Evolutionary conservation across 2,888 invertebrate genomes (phyloP).

Genomic region (Arge pagana): DNA sequence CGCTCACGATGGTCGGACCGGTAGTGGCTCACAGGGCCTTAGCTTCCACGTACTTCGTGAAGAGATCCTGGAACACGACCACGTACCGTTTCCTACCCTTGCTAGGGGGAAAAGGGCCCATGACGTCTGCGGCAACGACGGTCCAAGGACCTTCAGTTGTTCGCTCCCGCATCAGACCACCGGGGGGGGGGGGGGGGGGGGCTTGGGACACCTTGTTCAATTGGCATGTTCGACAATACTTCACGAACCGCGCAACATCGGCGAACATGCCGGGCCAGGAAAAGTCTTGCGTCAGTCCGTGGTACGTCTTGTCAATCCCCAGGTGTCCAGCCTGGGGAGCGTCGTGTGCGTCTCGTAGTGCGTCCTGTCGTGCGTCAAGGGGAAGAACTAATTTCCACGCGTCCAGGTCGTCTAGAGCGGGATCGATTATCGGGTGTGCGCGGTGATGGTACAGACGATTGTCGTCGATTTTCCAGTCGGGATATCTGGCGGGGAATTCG

Average conservation of each 20-base stretch:
- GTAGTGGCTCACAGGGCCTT: constrained; percentile 26
- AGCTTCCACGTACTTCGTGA: constrained; percentile 31
- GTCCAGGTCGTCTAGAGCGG: neutral
- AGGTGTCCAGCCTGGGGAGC: constrained; percentile 23
- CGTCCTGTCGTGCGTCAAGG: neutral
- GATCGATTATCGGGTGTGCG: neutral
- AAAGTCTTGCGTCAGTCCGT: constrained; percentile 13
- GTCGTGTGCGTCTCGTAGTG: neutral
- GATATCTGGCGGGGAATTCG: neutral
- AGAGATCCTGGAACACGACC: constrained; percentile 32
- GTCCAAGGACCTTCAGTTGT: constrained; percentile 26
- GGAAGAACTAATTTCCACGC: constrained; percentile 17
- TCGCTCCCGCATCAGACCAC: constrained; percentile 28
- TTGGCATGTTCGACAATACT: constrained; percentile 32
- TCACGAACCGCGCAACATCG: constrained; percentile 28
- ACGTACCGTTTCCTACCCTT: constrained; percentile 25
- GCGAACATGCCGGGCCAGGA: constrained; percentile 34
- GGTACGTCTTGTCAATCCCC: constrained; percentile 21
- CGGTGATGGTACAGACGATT: neutral
- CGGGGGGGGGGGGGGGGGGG: too few relatives aligned
- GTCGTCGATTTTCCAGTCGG: constrained; percentile 6
- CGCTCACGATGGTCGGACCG: constrained; percentile 13
- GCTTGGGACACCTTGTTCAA: constrained; percentile 24
- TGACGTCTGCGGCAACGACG: constrained; percentile 31
- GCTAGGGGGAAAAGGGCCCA: constrained; percentile 32